Base-by-base conservation (phyloP, 2,888 invertebrate species). In the Habroteleia sp. region DNA sequence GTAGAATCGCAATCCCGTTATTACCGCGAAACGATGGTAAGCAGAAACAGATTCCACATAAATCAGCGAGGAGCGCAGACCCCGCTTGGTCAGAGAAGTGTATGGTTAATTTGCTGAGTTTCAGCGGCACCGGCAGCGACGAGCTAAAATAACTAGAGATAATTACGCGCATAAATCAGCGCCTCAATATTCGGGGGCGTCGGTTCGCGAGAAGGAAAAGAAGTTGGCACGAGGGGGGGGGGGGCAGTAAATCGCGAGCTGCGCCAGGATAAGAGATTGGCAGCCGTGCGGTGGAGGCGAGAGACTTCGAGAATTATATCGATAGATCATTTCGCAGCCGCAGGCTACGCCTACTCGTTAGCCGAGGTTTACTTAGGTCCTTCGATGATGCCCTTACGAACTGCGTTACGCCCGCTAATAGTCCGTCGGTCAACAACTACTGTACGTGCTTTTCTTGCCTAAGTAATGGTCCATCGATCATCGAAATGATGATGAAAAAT, bases 101-200 rank as follows among this genome's bases (percentile, higher is more conserved):
- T 63, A 73, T 76, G 79, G 84, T 82, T 84, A 84, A 84, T 84
- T 84, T 82, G 84, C 81, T 79, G 80, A 60, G 81, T 80, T 84
- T 83, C 83, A 81, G 82, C 83, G 71, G 80, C 82, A 82, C 78
- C 83, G 76, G 81, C 81, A 79, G 74, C 79, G 72, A 73, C 74
- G 72, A 78, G 73, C 83, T 84, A 85, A 86, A 86, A 87, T 84
- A 87, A 84, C 86, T 83, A 82, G 82, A 84, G 84, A 88, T 88
- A 88, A 88, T 88, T 88, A 87, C 87, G 82, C 69, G 87, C 87
- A 88, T 88, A 88, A 88, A 88, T 88, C 88, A 88, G 80, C 79
- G 81, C 80, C 84, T 87, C 87, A 86, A 88, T 87, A 87, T 87
- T 86, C 83, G 87, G 84, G 87, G 88, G 88, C 87, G 87, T 85